These are phyloP conservation scores for Lithophane socia DNA, from an alignment of 2,888 invertebrate species.

Conservation along the genomic window DNA sequence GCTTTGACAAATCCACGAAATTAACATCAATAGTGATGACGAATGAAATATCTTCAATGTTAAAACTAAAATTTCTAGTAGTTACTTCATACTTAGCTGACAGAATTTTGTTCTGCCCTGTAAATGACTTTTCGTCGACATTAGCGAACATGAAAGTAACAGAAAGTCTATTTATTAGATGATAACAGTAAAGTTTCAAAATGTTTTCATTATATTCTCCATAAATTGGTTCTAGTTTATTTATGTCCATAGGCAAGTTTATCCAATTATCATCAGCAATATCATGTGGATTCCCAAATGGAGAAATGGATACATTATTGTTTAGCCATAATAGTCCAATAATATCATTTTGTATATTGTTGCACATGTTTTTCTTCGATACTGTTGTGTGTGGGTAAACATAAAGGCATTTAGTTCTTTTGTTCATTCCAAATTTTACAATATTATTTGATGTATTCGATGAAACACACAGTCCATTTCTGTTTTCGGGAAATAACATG, in stretches of 20 bases:
- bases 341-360: conserved; percentile 77
- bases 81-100: conserved; percentile 69
- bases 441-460: conserved; percentile 77
- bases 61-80: conserved; percentile 75
- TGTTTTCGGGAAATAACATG: conserved; percentile 79
- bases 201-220: conserved; percentile 74
- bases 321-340: conserved; percentile 69
- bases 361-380: conserved; percentile 74
- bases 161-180: conserved; percentile 78
- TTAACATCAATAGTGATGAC: conserved; percentile 80
- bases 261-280: conserved; percentile 80
- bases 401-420: conserved; percentile 85
- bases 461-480: conserved; percentile 83
- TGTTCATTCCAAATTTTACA: conserved; percentile 87
- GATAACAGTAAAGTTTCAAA: conserved; percentile 78
- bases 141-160: conserved; percentile 77
- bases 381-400: conserved; percentile 58
- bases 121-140: conserved; percentile 68
- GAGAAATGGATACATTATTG: conserved; percentile 74
- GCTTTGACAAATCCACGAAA: conserved; percentile 82
- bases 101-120: conserved; percentile 75
- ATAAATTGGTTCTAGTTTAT: conserved; percentile 68
- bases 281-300: conserved; percentile 80
- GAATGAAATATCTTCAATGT: conserved; percentile 73
- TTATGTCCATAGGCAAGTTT: conserved; percentile 61